Conservation (phyloP, 2,888 invertebrate species). For the Philereme vetulata region DNA sequence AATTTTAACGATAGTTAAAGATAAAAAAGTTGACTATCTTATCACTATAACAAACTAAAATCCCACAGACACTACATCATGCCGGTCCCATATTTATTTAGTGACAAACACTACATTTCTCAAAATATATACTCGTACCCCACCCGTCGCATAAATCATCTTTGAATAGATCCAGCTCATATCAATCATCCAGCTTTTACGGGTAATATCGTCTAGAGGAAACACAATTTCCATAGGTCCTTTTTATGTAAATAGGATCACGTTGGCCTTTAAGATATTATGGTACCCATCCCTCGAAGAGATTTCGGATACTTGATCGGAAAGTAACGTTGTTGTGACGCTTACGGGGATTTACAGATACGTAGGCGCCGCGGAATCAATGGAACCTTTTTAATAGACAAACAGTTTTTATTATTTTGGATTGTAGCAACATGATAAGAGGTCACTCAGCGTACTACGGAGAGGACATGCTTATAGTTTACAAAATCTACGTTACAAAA, state of each 20-base stretch:
- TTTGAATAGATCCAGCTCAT: constrained; percentile 58
- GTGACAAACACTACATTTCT: constrained; percentile 33
- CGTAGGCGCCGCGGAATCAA: background rate
- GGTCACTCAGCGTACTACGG: no score
- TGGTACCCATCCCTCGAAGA: constrained; percentile 57
- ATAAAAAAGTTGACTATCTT: no score
- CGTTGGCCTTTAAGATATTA: constrained; percentile 62
- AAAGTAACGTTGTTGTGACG: constrained; percentile 58
- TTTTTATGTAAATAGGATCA: constrained; percentile 73
- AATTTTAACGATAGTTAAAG: no score
- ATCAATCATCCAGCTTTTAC: constrained; percentile 70
- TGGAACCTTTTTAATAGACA: background rate
- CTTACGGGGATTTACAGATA: constrained; percentile 54
- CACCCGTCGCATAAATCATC: constrained; percentile 62
- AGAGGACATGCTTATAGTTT: no score
- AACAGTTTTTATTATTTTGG: no score
- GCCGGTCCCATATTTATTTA: constrained; percentile 28
- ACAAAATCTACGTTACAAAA: no score
- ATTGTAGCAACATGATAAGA: no score
- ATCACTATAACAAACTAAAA: constrained; percentile 13
- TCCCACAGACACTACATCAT: constrained; percentile 24
- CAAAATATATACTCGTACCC: constrained; percentile 33
- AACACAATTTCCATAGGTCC: constrained; percentile 62
- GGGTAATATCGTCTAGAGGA: constrained; percentile 60
- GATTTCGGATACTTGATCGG: constrained; percentile 65